These are phyloP conservation scores for Drosophila borealis DNA, from an alignment of 2,888 invertebrate genomes.

Conservation along the genomic window DNA sequence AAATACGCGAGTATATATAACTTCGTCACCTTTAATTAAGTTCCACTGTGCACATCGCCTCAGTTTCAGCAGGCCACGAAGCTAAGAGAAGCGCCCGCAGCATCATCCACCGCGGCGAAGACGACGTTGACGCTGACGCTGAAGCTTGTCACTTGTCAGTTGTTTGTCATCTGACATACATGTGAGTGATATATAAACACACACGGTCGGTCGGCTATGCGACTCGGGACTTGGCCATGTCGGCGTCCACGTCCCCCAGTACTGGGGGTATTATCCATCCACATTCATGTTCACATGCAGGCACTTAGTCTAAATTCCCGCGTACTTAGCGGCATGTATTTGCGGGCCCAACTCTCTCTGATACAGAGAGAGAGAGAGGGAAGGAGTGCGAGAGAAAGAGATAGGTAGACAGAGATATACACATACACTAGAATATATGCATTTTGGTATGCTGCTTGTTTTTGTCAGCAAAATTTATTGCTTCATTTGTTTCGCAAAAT, in stretches of 20 bases:
- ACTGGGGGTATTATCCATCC: slow-evolving; percentile 54
- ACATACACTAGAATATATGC: slow-evolving; percentile 42
- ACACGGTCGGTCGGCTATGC: slow-evolving; percentile 69
- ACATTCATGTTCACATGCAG: slow-evolving; percentile 50
- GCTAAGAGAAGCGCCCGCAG: slow-evolving; percentile 14
- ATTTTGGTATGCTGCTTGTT: slow-evolving; percentile 71
- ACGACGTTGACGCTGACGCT: slow-evolving; percentile 64
- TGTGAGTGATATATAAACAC: slow-evolving; percentile 83
- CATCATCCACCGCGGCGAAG: slow-evolving; percentile 47
- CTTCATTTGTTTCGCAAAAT: slow-evolving; percentile 81
- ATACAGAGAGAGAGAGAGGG: background rate
- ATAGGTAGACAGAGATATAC: slow-evolving; percentile 5
- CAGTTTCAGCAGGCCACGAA: slow-evolving; percentile 26
- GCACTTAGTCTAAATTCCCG: slow-evolving; percentile 76
- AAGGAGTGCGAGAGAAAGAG: background rate
- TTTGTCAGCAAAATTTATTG: slow-evolving; percentile 83
- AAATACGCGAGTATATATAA: background rate
- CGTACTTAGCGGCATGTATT: slow-evolving; percentile 70
- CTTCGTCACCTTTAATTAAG: slow-evolving; percentile 14
- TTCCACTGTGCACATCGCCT: slow-evolving; percentile 52
- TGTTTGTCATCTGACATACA: slow-evolving; percentile 83
- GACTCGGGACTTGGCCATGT: slow-evolving; percentile 61
- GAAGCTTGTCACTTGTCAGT: slow-evolving; percentile 84
- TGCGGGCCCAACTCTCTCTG: slow-evolving; percentile 39
- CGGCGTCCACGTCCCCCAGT: slow-evolving; percentile 34